phyloP scores from a whole-genome alignment of 2,888 invertebrate genomes.

The Chorisops tibialis region DNA sequence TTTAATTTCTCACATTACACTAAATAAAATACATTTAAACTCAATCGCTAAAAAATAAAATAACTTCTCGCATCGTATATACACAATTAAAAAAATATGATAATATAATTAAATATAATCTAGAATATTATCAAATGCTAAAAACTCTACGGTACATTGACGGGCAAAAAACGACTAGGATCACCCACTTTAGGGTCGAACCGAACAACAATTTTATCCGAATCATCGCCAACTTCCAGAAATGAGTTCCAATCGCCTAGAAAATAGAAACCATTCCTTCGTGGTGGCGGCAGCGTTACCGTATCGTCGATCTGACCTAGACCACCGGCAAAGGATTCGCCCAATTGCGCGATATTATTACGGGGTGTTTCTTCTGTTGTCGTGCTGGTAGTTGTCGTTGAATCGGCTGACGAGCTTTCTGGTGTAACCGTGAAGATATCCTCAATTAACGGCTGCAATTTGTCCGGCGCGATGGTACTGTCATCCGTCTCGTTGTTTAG shows the following conservation, averaged over 20 bases:
- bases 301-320: conserved; percentile 59
- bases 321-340: conserved; percentile 75
- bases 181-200: conserved; percentile 80
- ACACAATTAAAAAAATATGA: too few species aligned
- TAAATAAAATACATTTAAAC: too few species aligned
- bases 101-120: too few species aligned
- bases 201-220: conserved; percentile 71
- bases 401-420: background rate
- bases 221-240: conserved; percentile 75
- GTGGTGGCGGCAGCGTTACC: conserved; percentile 62
- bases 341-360: conserved; percentile 57
- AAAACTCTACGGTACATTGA: conserved; percentile 62
- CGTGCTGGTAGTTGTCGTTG: conserved; percentile 34
- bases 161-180: conserved; percentile 71
- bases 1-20: too few species aligned
- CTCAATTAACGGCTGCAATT: background rate
- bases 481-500: conserved; percentile 28
- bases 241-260: conserved; percentile 84
- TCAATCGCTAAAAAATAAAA: too few species aligned
- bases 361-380: conserved; percentile 44
- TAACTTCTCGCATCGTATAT: too few species aligned
- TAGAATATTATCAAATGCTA: too few species aligned
- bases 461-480: conserved; percentile 24
- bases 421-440: background rate
- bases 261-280: conserved; percentile 77